Conservation (phyloP, 2,797 vertebrate genomes). For the Sebastes goodei region DNA sequence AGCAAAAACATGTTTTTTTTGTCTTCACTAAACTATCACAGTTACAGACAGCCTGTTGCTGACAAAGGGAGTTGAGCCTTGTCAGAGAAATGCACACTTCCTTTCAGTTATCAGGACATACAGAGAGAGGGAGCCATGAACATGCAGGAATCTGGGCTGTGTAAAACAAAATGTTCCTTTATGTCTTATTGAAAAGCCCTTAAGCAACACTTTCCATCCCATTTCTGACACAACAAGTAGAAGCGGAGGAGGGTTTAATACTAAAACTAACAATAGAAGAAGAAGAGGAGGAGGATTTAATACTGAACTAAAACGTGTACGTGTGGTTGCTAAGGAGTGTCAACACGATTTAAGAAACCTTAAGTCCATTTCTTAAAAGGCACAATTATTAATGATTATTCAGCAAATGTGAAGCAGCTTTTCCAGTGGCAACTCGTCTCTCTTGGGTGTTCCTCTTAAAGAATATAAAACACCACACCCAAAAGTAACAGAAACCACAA, state of each 20-base stretch:
- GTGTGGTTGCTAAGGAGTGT: slow-evolving; percentile 11
- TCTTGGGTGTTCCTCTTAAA: slow-evolving; percentile 43
- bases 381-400: slow-evolving; percentile 17
- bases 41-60: slow-evolving; percentile 8
- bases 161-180: neutral
- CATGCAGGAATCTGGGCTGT: neutral
- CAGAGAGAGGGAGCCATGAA: neutral
- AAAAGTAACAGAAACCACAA: slow-evolving; percentile 29
- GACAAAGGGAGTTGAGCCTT: slow-evolving; percentile 36
- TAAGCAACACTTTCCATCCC: neutral
- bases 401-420: slow-evolving; percentile 35
- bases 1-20: slow-evolving; percentile 14
- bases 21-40: slow-evolving; percentile 6
- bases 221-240: neutral
- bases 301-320: neutral
- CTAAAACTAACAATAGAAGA: neutral
- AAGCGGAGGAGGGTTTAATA: too few species aligned
- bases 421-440: slow-evolving; percentile 19
- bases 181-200: neutral
- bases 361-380: neutral
- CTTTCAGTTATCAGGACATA: slow-evolving; percentile 57
- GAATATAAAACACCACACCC: slow-evolving; percentile 35
- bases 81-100: slow-evolving; percentile 70
- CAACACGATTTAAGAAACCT: neutral
- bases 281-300: neutral